Evolutionary conservation across 64 coral and sea anemone species (phyloP), one percentile per base, ranked within the genome.

Genomic region (Montipora sp.): DNA sequence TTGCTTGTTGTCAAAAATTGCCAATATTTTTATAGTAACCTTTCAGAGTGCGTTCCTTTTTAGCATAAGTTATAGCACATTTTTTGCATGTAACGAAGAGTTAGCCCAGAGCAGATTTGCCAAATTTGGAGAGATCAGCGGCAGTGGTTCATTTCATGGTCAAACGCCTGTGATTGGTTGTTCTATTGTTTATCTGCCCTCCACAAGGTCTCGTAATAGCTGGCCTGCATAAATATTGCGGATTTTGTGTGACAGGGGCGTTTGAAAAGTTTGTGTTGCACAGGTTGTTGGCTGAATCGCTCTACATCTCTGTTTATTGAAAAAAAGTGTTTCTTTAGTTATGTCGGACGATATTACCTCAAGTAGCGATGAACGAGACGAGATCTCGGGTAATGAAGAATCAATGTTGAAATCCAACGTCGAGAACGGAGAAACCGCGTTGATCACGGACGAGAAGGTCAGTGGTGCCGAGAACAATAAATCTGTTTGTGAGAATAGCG

Each of bases 121-220:
- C 81, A 84, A 84, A 84, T 84, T 84, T 84, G 81, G 81, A 84
- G 13, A 3, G 81, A 68, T 68, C 36, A 16, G 11, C 27, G 11
- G 80, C 16, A 55, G 55, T 22, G 58, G 21, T 61, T 84, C 59
- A 3, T 27, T 1, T 67, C 24, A 68, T 67, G 12, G 59, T 84
- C 5, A 59, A 67, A 83, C 13, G 81, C 14, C 18, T 84, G 11
- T 84, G 81, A 84, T 84, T 84, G 81, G 81, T 47, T 19, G 81
- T 68, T 84, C 60, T 46, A 84, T 84, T 84, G 81, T 84, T 84
- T 84, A 84, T 84, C 47, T 84, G 81, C 66, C 60, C 59, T 19
- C 50, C 59, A 84, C 45, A 84, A 66, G 80, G 19, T 16, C 81
- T 83, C 60, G 59, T 47, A 83, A 46, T 66, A 45, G 24, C 59